phyloP scores from a whole-genome alignment of 2,113 vertebrate genomes.

The Megaleporinus macrocephalus region DNA sequence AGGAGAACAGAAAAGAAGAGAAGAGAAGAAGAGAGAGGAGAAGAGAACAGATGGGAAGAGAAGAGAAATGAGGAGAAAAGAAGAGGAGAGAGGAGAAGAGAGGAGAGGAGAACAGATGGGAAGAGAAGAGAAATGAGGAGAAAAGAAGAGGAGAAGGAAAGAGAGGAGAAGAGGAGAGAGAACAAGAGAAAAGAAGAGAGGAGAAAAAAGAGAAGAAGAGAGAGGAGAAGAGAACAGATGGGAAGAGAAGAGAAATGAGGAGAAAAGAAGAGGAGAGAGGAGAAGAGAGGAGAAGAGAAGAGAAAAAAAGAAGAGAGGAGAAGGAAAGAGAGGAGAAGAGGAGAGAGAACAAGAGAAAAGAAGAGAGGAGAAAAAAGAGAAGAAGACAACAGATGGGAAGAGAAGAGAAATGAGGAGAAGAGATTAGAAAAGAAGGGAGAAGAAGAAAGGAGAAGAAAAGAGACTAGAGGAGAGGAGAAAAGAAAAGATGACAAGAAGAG shows the following conservation, averaged over 20 bases:
- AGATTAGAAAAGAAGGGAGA: no score
- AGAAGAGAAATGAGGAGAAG: slow-evolving; percentile 16
- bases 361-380: slow-evolving; percentile 39
- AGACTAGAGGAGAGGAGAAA: no score
- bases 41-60: slow-evolving; percentile 2
- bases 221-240: background rate
- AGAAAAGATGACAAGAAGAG: no score
- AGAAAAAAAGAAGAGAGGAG: slow-evolving; percentile 27
- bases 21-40: slow-evolving; percentile 27
- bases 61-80: slow-evolving; percentile 30
- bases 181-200: background rate
- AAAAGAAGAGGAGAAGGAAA: slow-evolving; percentile 32
- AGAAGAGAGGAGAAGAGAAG: slow-evolving; percentile 16
- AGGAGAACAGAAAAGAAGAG: background rate
- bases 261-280: slow-evolving; percentile 25
- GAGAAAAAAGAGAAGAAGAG: slow-evolving; percentile 32
- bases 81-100: slow-evolving; percentile 4
- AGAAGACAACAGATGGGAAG: background rate
- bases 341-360: background rate
- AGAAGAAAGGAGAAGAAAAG: no score
- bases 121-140: background rate
- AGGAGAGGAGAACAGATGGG: slow-evolving; percentile 13
- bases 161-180: slow-evolving; percentile 28
- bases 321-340: background rate
- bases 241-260: no score